Conservation (phyloP, 2,888 invertebrate genomes). For the Adelognathus sp. region DNA sequence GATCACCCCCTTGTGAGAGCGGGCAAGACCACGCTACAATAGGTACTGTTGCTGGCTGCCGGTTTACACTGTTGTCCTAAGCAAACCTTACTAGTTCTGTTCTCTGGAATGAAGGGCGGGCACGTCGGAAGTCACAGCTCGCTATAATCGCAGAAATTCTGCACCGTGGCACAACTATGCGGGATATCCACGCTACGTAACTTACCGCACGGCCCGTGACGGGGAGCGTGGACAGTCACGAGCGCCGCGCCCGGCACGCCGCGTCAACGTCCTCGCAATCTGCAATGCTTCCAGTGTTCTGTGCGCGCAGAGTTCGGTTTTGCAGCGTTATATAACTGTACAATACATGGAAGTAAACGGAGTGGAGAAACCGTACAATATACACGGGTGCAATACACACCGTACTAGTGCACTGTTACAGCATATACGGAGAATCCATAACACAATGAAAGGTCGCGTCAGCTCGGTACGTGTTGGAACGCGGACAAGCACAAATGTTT, state of each 20-base stretch:
- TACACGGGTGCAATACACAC: neutral
- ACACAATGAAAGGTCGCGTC: slow-evolving; percentile 13
- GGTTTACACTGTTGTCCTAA: neutral
- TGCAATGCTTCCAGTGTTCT: neutral
- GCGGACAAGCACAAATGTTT: slow-evolving; percentile 3
- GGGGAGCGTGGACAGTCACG: neutral
- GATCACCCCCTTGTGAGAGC: neutral
- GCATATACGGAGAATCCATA: no score
- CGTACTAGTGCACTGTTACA: no score
- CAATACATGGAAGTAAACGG: neutral
- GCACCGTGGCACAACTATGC: slow-evolving; percentile 30
- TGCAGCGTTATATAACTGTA: neutral
- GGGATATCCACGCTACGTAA: slow-evolving; percentile 30
- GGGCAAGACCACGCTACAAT: neutral
- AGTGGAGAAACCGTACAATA: neutral
- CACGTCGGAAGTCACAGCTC: slow-evolving; percentile 9
- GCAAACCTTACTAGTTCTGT: neutral
- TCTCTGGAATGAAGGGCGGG: slow-evolving; percentile 22
- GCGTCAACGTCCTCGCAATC: neutral
- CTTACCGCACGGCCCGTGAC: neutral
- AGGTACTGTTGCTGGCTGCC: neutral
- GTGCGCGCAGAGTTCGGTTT: neutral
- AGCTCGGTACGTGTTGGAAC: neutral
- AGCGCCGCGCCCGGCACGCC: neutral
- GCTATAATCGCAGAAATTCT: slow-evolving; percentile 41